Percentiles rank a stretch among this genome's conserved stretches.
phyloP scores from a whole-genome alignment of 1,140 invertebrate species.

The Bradynema listronoti region DNA sequence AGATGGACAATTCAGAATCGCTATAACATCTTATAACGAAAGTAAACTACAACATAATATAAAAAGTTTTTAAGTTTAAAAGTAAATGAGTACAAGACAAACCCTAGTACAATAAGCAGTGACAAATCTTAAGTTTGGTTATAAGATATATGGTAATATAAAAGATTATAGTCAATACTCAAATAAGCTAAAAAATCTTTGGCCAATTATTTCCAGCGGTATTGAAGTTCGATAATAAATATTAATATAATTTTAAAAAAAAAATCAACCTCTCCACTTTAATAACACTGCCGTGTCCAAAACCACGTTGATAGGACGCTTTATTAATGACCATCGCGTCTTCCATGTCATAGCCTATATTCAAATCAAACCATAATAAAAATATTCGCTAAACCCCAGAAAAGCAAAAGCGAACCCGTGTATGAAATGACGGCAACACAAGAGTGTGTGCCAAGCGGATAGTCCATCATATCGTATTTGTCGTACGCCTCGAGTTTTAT shows the following conservation, averaged over 20 bases:
- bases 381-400: slow-evolving; percentile 14
- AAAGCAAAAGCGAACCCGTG: slow-evolving; percentile 62
- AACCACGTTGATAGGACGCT: slow-evolving; percentile 80
- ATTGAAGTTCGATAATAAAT: slow-evolving; percentile 9
- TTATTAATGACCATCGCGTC: slow-evolving; percentile 99
- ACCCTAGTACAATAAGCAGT: too few species aligned
- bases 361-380: slow-evolving; percentile 8
- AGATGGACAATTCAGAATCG: too few species aligned
- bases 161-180: too few species aligned
- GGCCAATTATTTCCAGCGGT: too few species aligned
- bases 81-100: too few species aligned
- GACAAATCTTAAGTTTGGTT: too few species aligned
- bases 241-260: too few species aligned
- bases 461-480: slow-evolving; percentile 80
- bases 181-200: too few species aligned
- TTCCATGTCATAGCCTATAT: slow-evolving; percentile 96
- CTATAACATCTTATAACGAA: too few species aligned
- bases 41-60: too few species aligned
- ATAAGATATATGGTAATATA: too few species aligned
- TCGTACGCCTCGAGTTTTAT: slow-evolving; percentile 82
- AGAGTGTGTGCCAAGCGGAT: slow-evolving; percentile 90
- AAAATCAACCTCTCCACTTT: slow-evolving; percentile 57
- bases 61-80: too few species aligned
- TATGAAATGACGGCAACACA: slow-evolving; percentile 97
- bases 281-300: slow-evolving; percentile 70